phyloP scores from a whole-genome alignment of 2,113 vertebrate genomes.

The Pontoporia blainvillei region DNA sequence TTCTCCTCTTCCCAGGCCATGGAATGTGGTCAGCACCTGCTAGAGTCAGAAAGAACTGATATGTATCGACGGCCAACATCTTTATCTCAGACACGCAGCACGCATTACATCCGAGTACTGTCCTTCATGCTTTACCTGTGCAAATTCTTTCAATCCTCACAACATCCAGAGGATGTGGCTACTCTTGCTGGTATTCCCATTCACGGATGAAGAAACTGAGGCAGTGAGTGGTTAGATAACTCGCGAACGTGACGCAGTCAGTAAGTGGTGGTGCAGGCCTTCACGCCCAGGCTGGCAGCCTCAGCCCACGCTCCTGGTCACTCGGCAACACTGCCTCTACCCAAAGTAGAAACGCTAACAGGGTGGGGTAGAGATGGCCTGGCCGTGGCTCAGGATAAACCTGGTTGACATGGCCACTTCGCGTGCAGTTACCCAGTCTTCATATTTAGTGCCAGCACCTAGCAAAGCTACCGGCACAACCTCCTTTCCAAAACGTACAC shows the following conservation, averaged over 20 bases:
- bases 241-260: background rate
- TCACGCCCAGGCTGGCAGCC: background rate
- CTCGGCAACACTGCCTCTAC: no score
- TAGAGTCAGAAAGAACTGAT: background rate
- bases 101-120: background rate
- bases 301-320: background rate
- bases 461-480: background rate
- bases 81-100: no score
- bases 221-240: background rate
- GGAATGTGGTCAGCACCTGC: background rate
- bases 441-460: background rate
- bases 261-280: background rate
- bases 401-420: background rate
- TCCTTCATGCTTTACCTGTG: background rate
- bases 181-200: background rate
- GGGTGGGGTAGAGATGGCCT: background rate
- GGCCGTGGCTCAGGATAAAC: background rate
- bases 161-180: background rate
- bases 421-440: background rate
- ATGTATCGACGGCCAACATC: rapidly evolving
- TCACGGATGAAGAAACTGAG: background rate
- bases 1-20: background rate
- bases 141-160: background rate
- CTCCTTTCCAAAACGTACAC: background rate
- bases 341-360: background rate